Conservation (phyloP, 2,113 vertebrate genomes). For the Caranx melampygus region DNA sequence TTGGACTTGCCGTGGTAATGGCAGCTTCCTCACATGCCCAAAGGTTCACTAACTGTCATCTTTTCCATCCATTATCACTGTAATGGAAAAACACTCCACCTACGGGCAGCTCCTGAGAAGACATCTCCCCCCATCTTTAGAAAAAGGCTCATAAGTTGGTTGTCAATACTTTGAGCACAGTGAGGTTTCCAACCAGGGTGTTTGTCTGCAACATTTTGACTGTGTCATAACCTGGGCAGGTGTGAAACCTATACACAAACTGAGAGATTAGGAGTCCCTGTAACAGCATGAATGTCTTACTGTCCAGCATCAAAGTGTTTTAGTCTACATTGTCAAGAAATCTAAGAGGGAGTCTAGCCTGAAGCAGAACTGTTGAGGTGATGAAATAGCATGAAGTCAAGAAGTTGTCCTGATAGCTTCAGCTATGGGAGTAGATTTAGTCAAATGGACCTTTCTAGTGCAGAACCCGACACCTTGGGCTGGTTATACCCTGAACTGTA, state of each 20-base stretch:
- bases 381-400: too few relatives aligned
- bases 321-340: neutral
- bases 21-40: neutral
- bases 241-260: neutral
- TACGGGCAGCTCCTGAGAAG: neutral
- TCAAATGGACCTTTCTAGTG: neutral
- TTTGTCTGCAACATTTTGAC: neutral
- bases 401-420: too few relatives aligned
- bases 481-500: too few relatives aligned
- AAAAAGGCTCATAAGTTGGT: neutral
- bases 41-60: conserved; percentile 20
- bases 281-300: neutral
- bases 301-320: neutral
- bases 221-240: neutral
- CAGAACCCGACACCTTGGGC: neutral
- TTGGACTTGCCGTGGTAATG: neutral
- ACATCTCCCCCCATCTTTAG: neutral
- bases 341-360: neutral
- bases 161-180: too few relatives aligned
- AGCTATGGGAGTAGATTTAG: neutral
- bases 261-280: neutral
- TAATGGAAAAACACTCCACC: neutral
- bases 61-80: conserved; percentile 9
- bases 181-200: too few relatives aligned
- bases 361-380: conserved; percentile 1